A percentile compares a stretch with the other conserved stretches of the same genome.
Conservation (phyloP, 1,140 invertebrate genomes). For the Adelges cooleyi region DNA sequence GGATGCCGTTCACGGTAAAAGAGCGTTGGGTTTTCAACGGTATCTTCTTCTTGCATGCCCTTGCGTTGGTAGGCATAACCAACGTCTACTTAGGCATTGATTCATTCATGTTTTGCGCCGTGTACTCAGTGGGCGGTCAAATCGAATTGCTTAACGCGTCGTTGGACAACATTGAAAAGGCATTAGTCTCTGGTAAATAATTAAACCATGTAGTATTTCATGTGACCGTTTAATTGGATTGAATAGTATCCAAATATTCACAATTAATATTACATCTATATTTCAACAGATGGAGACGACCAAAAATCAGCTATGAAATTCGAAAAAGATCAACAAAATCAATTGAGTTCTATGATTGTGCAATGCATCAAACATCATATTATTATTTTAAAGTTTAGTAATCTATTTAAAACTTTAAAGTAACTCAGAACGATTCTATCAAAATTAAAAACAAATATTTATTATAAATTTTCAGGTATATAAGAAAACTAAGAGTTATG, state of each 20-base stretch:
- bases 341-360: not conserved
- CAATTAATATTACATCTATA: no score
- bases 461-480: not conserved
- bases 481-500: not conserved
- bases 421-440: no score
- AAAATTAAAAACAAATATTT: no score
- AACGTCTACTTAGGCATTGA: not conserved
- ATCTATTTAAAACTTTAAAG: no score
- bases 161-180: not conserved
- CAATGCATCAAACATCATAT: not conserved
- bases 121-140: conserved; percentile 1
- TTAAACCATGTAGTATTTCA: no score
- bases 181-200: no score
- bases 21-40: not conserved
- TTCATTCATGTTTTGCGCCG: not conserved
- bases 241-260: no score
- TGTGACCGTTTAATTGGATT: no score
- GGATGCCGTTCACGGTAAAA: not conserved
- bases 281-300: no score
- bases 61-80: not conserved
- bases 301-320: no score
- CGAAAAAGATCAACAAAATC: not conserved
- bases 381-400: not conserved
- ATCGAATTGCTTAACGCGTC: not conserved
- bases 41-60: not conserved